Evolutionary conservation across 2,888 invertebrate species (phyloP), one percentile per base, ranked within the genome.

Genomic region (Lamellibrachia satsuma): DNA sequence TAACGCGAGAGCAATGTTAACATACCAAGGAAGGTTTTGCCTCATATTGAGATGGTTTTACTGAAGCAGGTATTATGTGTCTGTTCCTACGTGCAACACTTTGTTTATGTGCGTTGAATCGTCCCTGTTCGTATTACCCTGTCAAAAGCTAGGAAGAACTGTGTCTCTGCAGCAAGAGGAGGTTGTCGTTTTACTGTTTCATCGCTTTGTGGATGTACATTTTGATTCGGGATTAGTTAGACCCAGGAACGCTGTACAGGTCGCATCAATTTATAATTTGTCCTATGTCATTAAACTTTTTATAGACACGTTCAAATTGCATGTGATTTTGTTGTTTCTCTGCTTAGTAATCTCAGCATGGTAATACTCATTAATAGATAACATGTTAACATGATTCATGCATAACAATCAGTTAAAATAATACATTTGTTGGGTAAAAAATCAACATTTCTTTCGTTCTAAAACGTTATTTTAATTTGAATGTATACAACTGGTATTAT

Each of bases 151-250:
- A 75, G 75, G n/a, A 75, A 22, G 75, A 75, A 22, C 75, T 75
- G 22, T 15, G 22, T 75, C 75, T 75, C 75, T n/a, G n/a, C 75
- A 15, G 22, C 75, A 22, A 75, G 22, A 75, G n/a, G 15, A 22
- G 2, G 60, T 11, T 11, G 75, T 75, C n/a, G 75, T 75, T 75
- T n/a, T 75, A 75, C 75, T 75, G 75, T 75, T 75, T 22, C 75
- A 75, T 75, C 75, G 75, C 75, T 75, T 75, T 75, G 75, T 75
- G 75, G 75, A 22, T 75, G 75, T 75, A 75, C 75, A 75, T 75
- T 75, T 75, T 75, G n/a, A 75, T 75, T 75, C 75, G 75, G 75
- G 75, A 75, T 75, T 75, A 75, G 75, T 75, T 75, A 75, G 75
- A 22, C 75, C 75, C 75, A 75, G 75, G n/a, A 75, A 75, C 22